Evolutionary conservation across 2,797 vertebrate species (phyloP), one percentile per base, ranked within the genome.

Genomic region (Xiphophorus birchmanni): DNA sequence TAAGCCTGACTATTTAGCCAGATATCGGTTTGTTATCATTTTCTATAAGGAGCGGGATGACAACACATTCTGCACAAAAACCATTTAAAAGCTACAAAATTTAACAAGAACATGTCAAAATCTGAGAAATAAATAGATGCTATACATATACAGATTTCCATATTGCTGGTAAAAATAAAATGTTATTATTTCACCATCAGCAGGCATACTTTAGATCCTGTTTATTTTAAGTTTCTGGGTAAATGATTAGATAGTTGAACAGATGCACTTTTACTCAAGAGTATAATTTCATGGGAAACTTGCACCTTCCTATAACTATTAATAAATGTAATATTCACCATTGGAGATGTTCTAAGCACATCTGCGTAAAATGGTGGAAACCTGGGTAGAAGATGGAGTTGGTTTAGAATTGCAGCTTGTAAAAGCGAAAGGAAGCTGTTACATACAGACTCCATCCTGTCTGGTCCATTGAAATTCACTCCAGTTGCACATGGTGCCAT

Each of bases 391-490:
- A 8, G 35, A 37, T 23, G 11, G 18, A 67, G 35, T 40, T 40
- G 35, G 35, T 67, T 67, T 11, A 40, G 35, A 67, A 40, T 40
- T n/a, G 37, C 21, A 71, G 58, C 58, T 17, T 63, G 58, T 63
- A 63, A 15, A 63, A 17, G 12, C n/a, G 6, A 32, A 29, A 42
- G 67, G 67, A 71, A 71, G 42, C n/a, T 13, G 40, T n/a, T 71
- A 13, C 9, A 40, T 4, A 11, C 18, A 6, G 67, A 44, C 40
- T 15, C 40, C 12, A n/a, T 45, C 37, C 15, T 15, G 37, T 58
- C 74, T 76, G 15, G 54, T 45, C 79, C 44, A 56, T 77, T 74
- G 74, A 71, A 71, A 71, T 45, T 67, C 37, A 69, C 23, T 69
- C 4, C 67, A n/a, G 23, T 45, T 71, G 23, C 42, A n/a, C 42